A percentile compares a stretch with the other conserved stretches of the same genome.
Conservation (phyloP, 2,113 vertebrate genomes). For the Megaleporinus macrocephalus region DNA sequence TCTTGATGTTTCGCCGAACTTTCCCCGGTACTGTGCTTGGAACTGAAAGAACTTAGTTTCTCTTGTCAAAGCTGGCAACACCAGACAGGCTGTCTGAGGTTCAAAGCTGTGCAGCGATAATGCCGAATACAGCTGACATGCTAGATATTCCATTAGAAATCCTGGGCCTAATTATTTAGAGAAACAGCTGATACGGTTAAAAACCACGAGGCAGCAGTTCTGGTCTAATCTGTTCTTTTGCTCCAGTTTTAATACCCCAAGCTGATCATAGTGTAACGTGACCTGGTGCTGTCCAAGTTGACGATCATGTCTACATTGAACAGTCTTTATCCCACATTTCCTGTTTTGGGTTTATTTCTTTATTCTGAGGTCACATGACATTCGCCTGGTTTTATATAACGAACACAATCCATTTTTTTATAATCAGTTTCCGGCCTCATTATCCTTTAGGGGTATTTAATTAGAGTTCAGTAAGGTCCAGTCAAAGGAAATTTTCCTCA, state of each 20-base stretch:
- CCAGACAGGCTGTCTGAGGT: background rate
- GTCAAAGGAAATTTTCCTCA: too few relatives aligned
- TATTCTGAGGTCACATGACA: too few relatives aligned
- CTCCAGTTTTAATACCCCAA: background rate
- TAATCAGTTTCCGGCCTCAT: too few relatives aligned
- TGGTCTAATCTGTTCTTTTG: conserved; percentile 2
- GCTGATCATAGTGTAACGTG: background rate
- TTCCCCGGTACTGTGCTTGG: background rate
- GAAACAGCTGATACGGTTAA: conserved; percentile 6
- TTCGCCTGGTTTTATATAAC: too few relatives aligned
- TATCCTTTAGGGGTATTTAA: too few relatives aligned
- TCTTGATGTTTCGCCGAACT: conserved; percentile 6
- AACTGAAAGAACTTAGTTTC: background rate
- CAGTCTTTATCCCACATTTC: background rate
- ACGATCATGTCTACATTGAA: background rate
- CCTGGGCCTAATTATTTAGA: background rate
- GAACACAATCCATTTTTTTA: too few relatives aligned
- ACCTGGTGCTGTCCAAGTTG: background rate
- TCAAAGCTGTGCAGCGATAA: conserved; percentile 10
- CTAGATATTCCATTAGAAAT: background rate
- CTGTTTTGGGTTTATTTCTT: too few relatives aligned
- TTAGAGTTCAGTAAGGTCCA: too few relatives aligned
- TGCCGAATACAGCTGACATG: background rate
- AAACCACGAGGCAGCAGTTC: background rate
- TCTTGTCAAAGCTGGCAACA: background rate